These are phyloP conservation scores for Drosophila bipectinata DNA, from an alignment of 1,140 invertebrate genomes.

Conservation along the genomic window DNA sequence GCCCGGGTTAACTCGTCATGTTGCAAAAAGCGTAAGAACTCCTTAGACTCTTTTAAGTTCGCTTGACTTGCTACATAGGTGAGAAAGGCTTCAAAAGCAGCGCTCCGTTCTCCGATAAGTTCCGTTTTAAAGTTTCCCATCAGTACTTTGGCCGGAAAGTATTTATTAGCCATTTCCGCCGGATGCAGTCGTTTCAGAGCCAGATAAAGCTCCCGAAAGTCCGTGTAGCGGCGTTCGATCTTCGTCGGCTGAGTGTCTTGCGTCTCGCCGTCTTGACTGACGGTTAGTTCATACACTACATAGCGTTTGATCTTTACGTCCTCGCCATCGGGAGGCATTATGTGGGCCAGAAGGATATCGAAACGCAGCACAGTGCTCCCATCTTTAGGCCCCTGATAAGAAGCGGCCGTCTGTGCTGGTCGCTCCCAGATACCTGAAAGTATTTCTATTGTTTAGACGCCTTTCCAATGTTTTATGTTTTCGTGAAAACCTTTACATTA, in stretches of 20 bases:
- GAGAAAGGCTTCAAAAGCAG: conserved; percentile 89
- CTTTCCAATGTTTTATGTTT: background rate
- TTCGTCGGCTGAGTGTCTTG: conserved; percentile 86
- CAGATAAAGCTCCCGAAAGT: conserved; percentile 89
- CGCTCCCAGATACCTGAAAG: conserved; percentile 71
- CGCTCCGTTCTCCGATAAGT: conserved; percentile 88
- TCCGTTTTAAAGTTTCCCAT: conserved; percentile 91
- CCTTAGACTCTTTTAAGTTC: conserved; percentile 86
- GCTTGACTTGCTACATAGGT: conserved; percentile 86
- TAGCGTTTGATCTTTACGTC: conserved; percentile 86
- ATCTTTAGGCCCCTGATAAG: conserved; percentile 51
- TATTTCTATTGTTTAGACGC: background rate
- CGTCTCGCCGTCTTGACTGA: conserved; percentile 84
- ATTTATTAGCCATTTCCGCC: conserved; percentile 85
- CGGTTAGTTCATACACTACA: conserved; percentile 87
- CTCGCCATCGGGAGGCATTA: conserved; percentile 81
- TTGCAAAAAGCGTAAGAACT: conserved; percentile 89
- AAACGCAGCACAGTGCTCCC: conserved; percentile 78
- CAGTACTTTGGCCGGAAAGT: conserved; percentile 90
- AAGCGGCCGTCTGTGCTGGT: conserved; percentile 11
- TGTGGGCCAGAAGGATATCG: conserved; percentile 85
- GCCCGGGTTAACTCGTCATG: conserved; percentile 87
- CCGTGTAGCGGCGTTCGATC: conserved; percentile 90
- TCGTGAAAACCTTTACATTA: no score
- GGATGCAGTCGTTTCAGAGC: conserved; percentile 87